Conservation (phyloP, 2,113 vertebrate species). For the Gulo gulo region DNA sequence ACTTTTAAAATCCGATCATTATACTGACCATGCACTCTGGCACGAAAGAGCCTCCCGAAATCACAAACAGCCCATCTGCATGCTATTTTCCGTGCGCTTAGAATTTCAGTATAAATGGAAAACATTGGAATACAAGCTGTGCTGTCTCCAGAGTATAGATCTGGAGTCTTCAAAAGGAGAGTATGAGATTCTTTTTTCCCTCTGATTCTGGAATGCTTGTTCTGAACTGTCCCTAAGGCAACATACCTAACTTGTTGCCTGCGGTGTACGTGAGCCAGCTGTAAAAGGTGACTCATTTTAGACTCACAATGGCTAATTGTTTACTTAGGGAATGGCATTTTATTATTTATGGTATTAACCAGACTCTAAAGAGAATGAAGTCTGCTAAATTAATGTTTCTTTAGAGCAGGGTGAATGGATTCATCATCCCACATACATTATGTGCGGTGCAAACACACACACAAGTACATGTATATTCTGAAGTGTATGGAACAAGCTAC, state of each 20-base stretch:
- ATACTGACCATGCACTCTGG: slow-evolving; percentile 28
- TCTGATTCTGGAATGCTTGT: slow-evolving; percentile 39
- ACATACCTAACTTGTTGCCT: slow-evolving; percentile 40
- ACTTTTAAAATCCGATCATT: slow-evolving; percentile 41
- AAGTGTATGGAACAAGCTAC: not conserved
- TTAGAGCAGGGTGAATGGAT: not conserved
- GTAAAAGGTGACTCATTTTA: slow-evolving; percentile 19
- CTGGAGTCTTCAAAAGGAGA: slow-evolving; percentile 64
- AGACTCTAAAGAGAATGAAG: not conserved
- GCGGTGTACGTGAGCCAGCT: not conserved
- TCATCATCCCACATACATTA: not conserved
- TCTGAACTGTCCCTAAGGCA: slow-evolving; percentile 51
- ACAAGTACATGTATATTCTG: not conserved
- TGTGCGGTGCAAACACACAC: not conserved
- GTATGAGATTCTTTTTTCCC: slow-evolving; percentile 38
- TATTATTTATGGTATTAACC: slow-evolving; percentile 11
- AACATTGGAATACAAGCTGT: slow-evolving; percentile 48
- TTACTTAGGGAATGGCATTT: not conserved
- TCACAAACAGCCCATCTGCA: slow-evolving; percentile 62
- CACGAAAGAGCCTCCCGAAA: not conserved
- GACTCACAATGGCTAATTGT: not conserved
- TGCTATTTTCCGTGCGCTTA: slow-evolving; percentile 66
- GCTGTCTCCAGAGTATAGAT: slow-evolving; percentile 65
- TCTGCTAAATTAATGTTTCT: not conserved
- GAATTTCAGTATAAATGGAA: slow-evolving; percentile 66